Percentiles rank a stretch among this genome's conserved stretches.
phyloP scores from a whole-genome alignment of 1,140 invertebrate species.

The Hyphantria cunea region DNA sequence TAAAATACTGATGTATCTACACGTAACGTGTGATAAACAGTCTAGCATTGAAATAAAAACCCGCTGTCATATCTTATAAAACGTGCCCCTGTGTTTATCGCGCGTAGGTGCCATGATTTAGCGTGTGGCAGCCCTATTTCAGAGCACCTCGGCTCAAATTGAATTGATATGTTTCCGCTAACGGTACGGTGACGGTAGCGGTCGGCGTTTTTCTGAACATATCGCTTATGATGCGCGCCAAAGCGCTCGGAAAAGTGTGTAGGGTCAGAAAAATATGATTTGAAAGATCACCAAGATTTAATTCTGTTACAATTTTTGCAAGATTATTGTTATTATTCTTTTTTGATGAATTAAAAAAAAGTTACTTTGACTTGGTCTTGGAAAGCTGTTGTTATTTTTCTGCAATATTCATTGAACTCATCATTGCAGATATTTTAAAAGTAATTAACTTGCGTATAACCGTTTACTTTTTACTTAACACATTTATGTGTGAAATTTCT shows the following conservation, averaged over 20 bases:
- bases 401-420: no score
- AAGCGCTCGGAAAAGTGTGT: slow-evolving; percentile 58
- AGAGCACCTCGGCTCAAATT: slow-evolving; percentile 63
- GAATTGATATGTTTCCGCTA: slow-evolving; percentile 76
- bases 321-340: no score
- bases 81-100: slow-evolving; percentile 70
- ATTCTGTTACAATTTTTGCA: no score
- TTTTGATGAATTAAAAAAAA: no score
- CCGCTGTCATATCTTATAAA: slow-evolving; percentile 60
- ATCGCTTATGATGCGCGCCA: slow-evolving; percentile 65
- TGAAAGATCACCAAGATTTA: no score
- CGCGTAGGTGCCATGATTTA: slow-evolving; percentile 59
- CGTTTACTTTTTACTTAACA: no score
- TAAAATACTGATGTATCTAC: no score
- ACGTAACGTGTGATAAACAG: not conserved
- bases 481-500: no score
- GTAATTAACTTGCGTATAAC: no score
- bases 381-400: no score
- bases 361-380: no score
- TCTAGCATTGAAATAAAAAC: slow-evolving; percentile 18
- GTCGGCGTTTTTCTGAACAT: slow-evolving; percentile 69
- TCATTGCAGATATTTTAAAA: no score
- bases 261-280: slow-evolving; percentile 1
- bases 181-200: slow-evolving; percentile 49
- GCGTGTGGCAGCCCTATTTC: slow-evolving; percentile 62